A percentile compares a stretch with the other conserved stretches of the same genome.
Conservation (phyloP, 2,888 invertebrate species). For the Leucania comma region DNA sequence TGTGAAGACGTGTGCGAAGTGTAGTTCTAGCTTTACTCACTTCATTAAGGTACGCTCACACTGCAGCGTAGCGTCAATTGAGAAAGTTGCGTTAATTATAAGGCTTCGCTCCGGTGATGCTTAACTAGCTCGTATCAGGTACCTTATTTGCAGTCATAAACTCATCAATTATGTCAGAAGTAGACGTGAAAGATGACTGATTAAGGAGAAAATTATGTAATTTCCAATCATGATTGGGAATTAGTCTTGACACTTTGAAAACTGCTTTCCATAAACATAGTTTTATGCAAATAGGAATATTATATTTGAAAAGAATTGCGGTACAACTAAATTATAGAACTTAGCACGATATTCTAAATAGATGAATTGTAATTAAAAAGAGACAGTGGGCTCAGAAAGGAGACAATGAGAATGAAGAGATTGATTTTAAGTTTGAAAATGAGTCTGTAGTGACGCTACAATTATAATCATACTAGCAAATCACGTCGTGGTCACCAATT, state of each 20-base stretch:
- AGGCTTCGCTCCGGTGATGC: conserved; percentile 55
- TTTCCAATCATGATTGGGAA: background rate
- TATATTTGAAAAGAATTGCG: too few relatives aligned
- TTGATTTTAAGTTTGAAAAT: too few relatives aligned
- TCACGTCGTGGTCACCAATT: too few relatives aligned
- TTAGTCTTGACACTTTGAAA: background rate
- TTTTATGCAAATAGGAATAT: background rate
- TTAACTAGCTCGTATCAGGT: conserved; percentile 35
- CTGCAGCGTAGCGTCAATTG: conserved; percentile 58
- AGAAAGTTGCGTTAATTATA: conserved; percentile 72
- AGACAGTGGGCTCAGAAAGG: too few relatives aligned
- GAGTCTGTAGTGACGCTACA: too few relatives aligned
- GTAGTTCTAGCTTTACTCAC: too few relatives aligned
- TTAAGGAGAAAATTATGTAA: background rate
- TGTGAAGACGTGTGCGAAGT: too few relatives aligned
- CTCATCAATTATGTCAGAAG: conserved; percentile 16
- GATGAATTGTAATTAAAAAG: too few relatives aligned
- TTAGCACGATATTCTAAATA: too few relatives aligned
- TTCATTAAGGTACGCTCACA: conserved; percentile 63
- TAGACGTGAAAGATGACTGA: background rate
- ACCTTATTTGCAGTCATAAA: conserved; percentile 14
- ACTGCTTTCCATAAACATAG: background rate
- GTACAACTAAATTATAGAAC: too few relatives aligned
- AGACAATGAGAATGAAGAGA: too few relatives aligned
- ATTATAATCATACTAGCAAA: too few relatives aligned